Evolutionary conservation across 2,888 invertebrate genomes (phyloP), one percentile per base, ranked within the genome.

Genomic region (Unio delphinus): DNA sequence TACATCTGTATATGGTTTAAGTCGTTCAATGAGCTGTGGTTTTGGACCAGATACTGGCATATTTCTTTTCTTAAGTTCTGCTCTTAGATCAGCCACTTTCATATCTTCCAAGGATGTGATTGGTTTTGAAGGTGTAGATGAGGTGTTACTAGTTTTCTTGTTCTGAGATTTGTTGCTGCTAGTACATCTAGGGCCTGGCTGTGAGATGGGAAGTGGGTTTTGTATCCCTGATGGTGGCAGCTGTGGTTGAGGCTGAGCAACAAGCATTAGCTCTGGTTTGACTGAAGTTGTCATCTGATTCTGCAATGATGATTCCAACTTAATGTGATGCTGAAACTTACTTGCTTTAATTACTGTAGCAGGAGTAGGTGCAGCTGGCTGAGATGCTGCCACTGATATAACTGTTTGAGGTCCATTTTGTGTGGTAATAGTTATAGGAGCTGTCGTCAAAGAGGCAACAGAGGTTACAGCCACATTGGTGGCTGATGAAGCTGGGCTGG

Each of bases 41-140:
- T 99, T 99, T 0, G 98, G 95, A 30, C 98, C 98, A 18, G 98
- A 98, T 0, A 99, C 98, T 7, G 98, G 96, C 73, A 99, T 91
- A 90, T 95, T 97, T 64, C 98, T 93, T 70, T 95, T 94, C 90
- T 98, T 98, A 83, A 98, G 93, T 89, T 98, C 98, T 70, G 95
- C 95, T 89, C 97, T 97, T 80, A 98, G 92, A 88, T 98, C 98
- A 74, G 95, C 96, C 68, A 96, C 98, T 92, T 97, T 97, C 95
- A 98, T 96, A 87, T 97, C 97, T 89, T 97, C 96, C 84, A 98
- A 92, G 74, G 96, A 94, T 34, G 88, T 79, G 23, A 81, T 79
- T 62, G 81, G 80, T 74, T 86, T 86, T 6, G 74, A 72, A 55
- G 78, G 61, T 28, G 72, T 61, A 62, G 72, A 67, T 65, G 55